phyloP scores from a whole-genome alignment of 2,888 invertebrate genomes.

The Ormia ochracea region DNA sequence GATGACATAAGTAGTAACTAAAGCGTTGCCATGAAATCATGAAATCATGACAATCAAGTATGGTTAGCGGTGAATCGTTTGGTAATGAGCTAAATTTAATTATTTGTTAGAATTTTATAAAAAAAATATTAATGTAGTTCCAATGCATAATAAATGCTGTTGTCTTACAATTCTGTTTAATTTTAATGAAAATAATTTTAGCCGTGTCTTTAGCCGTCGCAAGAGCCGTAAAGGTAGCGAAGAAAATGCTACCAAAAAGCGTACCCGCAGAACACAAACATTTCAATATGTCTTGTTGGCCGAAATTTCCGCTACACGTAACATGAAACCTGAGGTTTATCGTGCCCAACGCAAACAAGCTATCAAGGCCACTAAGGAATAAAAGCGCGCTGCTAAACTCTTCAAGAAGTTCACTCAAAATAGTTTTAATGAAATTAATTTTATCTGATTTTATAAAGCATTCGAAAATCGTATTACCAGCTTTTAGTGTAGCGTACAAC shows the following conservation, averaged over 20 bases:
- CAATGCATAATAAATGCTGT: too few relatives aligned
- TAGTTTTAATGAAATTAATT: too few relatives aligned
- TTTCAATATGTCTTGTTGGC: conserved; percentile 97
- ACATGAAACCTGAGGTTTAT: conserved; percentile 99
- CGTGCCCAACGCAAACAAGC: conserved; percentile 99
- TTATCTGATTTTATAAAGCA: too few relatives aligned
- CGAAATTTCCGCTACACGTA: conserved; percentile 98
- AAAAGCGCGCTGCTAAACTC: conserved; percentile 92
- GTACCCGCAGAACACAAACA: conserved; percentile 95
- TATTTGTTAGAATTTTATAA: background rate
- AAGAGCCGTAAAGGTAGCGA: conserved; percentile 99
- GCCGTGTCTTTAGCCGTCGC: conserved; percentile 97
- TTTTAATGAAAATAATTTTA: too few relatives aligned
- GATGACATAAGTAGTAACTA: too few relatives aligned
- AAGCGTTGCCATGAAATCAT: conserved; percentile 68
- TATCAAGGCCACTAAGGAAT: conserved; percentile 97
- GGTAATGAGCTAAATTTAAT: background rate
- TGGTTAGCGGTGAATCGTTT: background rate
- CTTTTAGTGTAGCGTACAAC: too few relatives aligned
- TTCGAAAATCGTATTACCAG: too few relatives aligned
- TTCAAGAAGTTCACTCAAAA: conserved; percentile 88
- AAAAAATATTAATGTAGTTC: background rate
- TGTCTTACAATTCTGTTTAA: too few relatives aligned
- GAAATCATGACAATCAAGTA: background rate
- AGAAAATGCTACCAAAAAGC: conserved; percentile 96